These are phyloP conservation scores for Plectrocnemia conspersa DNA, from an alignment of 1,140 invertebrate species.

Conservation along the genomic window DNA sequence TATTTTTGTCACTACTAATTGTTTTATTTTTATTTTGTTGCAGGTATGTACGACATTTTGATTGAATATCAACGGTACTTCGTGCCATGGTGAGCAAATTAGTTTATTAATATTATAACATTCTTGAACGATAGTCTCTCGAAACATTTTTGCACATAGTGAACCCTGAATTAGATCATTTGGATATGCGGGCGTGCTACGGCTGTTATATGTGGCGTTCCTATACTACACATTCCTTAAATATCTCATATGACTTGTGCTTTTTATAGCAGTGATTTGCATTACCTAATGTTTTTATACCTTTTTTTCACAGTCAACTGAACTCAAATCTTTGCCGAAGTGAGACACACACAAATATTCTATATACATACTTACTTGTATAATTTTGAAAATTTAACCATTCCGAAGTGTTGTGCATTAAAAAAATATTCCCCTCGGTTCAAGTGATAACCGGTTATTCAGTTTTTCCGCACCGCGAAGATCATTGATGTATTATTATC, in stretches of 20 bases:
- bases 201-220: no score
- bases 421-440: no score
- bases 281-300: conserved; percentile 7
- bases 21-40: background rate
- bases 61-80: background rate
- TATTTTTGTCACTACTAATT: conserved; percentile 2
- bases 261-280: conserved; percentile 11
- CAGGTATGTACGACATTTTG: background rate
- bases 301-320: conserved; percentile 11
- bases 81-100: no score
- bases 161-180: no score
- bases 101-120: no score
- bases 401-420: no score
- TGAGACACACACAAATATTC: no score
- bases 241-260: conserved; percentile 9
- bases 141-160: no score
- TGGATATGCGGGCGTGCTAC: no score
- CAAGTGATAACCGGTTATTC: conserved; percentile 1
- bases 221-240: conserved; percentile 7
- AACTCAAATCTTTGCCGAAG: background rate
- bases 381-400: no score
- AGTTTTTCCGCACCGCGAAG: background rate
- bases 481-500: conserved; percentile 6
- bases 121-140: no score
- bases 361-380: no score